Evolutionary conservation across 2,888 invertebrate species (phyloP).

Genomic region (Strigamia crassipes): DNA sequence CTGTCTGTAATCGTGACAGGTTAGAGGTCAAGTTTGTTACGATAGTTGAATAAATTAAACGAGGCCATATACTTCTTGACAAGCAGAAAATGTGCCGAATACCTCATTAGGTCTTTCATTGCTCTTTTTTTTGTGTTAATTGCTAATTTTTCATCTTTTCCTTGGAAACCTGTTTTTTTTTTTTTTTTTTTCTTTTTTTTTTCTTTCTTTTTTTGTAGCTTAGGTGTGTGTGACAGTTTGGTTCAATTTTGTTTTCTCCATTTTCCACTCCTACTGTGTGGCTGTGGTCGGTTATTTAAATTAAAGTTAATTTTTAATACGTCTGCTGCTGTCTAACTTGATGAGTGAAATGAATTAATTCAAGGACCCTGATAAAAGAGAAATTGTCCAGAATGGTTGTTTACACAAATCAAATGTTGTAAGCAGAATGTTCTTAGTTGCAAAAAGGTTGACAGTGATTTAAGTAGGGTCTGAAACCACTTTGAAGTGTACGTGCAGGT

Average conservation of each 20-base stretch:
- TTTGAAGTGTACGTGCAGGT: slow-evolving; percentile 7
- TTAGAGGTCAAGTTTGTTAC: slow-evolving; percentile 37
- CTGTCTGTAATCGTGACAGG: slow-evolving; percentile 37
- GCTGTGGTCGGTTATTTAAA: background rate
- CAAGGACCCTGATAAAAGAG: background rate
- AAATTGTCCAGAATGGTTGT: background rate
- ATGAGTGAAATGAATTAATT: background rate
- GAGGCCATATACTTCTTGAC: slow-evolving; percentile 42
- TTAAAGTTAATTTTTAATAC: background rate
- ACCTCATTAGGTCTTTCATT: slow-evolving; percentile 42
- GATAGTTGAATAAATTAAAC: slow-evolving; percentile 37
- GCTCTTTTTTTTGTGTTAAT: slow-evolving; percentile 33
- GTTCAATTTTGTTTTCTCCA: background rate
- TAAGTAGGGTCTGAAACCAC: slow-evolving; percentile 28
- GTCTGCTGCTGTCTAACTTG: background rate
- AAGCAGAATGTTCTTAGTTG: slow-evolving; percentile 7
- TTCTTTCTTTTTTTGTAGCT: no score
- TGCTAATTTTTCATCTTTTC: slow-evolving; percentile 38
- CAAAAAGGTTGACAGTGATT: slow-evolving; percentile 30
- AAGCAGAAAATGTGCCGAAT: slow-evolving; percentile 40
- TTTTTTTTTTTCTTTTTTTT: background rate
- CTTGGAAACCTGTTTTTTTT: slow-evolving; percentile 22
- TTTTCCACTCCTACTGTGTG: background rate
- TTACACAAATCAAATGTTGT: background rate
- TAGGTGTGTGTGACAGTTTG: slow-evolving; percentile 35